These are phyloP conservation scores for Melanogrammus aeglefinus DNA, from an alignment of 2,797 vertebrate species.

Conservation along the genomic window DNA sequence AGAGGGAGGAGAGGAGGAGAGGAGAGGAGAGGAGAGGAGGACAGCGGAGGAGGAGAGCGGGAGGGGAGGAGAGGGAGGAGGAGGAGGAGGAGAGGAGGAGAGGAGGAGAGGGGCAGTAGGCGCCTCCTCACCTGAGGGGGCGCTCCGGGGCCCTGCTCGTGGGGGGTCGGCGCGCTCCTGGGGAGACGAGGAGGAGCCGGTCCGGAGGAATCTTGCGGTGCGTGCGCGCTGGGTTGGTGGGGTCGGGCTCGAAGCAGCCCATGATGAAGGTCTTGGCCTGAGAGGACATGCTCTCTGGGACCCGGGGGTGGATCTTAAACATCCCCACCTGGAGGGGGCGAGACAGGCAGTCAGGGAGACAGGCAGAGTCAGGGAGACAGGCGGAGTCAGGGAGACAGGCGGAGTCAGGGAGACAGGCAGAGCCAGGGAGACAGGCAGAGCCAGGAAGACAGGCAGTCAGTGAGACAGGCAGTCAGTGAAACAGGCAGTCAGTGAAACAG, in stretches of 20 bases:
- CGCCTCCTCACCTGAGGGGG: constrained; percentile 31
- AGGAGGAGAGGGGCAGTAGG: too few species aligned
- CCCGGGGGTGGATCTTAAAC: constrained; percentile 90
- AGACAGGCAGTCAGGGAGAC: not conserved
- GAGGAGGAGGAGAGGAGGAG: not conserved
- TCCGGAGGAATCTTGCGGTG: constrained; percentile 73
- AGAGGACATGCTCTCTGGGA: constrained; percentile 84
- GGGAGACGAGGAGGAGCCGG: constrained; percentile 73
- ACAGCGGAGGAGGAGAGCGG: not conserved
- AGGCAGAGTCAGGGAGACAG: too few species aligned
- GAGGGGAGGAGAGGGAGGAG: not conserved
- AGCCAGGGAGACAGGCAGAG: too few species aligned
- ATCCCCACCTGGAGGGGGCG: constrained; percentile 82
- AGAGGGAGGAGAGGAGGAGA: too few species aligned
- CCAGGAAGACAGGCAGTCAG: too few species aligned
- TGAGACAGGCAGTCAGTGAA: too few species aligned
- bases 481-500: too few species aligned
- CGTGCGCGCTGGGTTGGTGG: constrained; percentile 78
- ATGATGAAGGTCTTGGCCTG: constrained; percentile 85
- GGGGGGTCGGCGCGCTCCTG: constrained; percentile 53
- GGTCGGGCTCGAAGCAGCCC: constrained; percentile 82
- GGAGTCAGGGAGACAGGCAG: too few species aligned
- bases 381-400: too few species aligned
- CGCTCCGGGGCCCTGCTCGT: constrained; percentile 39
- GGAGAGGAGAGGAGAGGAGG: too few species aligned